phyloP scores from a whole-genome alignment of 2,113 vertebrate genomes.

The Larimichthys crocea region DNA sequence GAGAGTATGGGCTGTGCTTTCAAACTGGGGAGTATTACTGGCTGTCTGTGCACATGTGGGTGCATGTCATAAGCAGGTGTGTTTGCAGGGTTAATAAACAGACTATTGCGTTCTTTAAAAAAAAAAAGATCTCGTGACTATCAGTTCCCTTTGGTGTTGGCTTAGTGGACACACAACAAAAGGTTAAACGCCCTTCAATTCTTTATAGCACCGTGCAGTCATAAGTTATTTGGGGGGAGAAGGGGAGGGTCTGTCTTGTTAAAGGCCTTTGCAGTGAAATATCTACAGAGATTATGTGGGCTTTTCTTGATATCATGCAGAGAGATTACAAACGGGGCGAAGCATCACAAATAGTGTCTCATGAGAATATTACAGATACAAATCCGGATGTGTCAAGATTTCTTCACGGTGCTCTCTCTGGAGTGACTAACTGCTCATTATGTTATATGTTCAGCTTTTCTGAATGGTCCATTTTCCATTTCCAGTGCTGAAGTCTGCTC shows the following conservation, averaged over 20 bases:
- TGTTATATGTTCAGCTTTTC: constrained; percentile 68
- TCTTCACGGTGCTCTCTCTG: constrained; percentile 28
- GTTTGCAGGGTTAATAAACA: constrained; percentile 45
- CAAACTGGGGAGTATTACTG: constrained; percentile 51
- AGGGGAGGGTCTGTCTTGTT: constrained; percentile 54
- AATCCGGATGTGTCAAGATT: constrained; percentile 57
- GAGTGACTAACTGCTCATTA: constrained; percentile 67
- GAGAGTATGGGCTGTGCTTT: constrained; percentile 43
- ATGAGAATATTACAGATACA: constrained; percentile 42
- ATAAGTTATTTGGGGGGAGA: constrained; percentile 58
- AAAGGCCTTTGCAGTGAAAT: constrained; percentile 68
- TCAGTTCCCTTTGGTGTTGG: neutral
- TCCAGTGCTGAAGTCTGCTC: constrained; percentile 69
- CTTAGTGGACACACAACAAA: constrained; percentile 22
- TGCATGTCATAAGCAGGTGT: constrained; percentile 2
- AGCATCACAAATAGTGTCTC: constrained; percentile 38
- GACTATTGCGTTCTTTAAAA: constrained; percentile 11
- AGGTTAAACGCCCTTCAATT: constrained; percentile 28
- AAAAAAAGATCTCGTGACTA: constrained; percentile 31
- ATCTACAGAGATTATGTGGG: constrained; percentile 64
- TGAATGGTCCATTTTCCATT: constrained; percentile 71
- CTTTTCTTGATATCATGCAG: constrained; percentile 47
- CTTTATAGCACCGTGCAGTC: constrained; percentile 60
- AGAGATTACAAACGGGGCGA: constrained; percentile 47
- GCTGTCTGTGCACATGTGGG: constrained; percentile 11